Conservation (phyloP, 2,113 vertebrate genomes). For the Coreoperca whiteheadi region DNA sequence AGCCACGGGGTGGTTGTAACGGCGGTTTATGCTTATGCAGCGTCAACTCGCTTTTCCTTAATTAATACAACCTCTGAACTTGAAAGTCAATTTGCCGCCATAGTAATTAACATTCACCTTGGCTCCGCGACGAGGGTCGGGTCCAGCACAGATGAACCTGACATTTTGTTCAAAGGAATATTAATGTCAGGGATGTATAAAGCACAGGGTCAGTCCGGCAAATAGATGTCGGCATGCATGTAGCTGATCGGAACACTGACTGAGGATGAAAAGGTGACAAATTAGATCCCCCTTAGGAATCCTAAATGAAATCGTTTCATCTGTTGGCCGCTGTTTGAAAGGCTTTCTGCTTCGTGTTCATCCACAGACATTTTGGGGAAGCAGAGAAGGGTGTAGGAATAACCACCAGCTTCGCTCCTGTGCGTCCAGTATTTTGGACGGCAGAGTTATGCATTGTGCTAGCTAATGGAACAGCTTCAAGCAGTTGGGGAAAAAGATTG, state of each 20-base stretch:
- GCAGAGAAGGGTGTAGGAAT: neutral
- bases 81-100: conserved; percentile 62
- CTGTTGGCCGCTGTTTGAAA: conserved; percentile 2
- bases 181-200: conserved; percentile 59
- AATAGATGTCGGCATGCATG: conserved; percentile 38
- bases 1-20: neutral
- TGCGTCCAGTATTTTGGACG: neutral
- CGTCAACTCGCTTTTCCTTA: conserved; percentile 37
- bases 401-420: neutral
- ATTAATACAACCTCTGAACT: conserved; percentile 70
- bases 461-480: too few relatives aligned
- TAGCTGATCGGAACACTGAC: conserved; percentile 36
- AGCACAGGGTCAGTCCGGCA: conserved; percentile 40
- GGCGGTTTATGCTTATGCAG: conserved; percentile 33
- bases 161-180: conserved; percentile 74
- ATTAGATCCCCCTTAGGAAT: conserved; percentile 33
- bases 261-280: conserved; percentile 52
- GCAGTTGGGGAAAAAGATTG: too few relatives aligned
- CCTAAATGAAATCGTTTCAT: conserved; percentile 7
- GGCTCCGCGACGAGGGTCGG: conserved; percentile 35
- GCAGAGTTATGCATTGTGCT: neutral
- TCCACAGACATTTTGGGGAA: conserved; percentile 16
- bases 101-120: conserved; percentile 76
- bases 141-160: conserved; percentile 53
- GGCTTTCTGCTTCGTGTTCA: conserved; percentile 9